These are phyloP conservation scores for Chrysomallon squamiferum DNA, from an alignment of 1,140 invertebrate species.

Conservation along the genomic window DNA sequence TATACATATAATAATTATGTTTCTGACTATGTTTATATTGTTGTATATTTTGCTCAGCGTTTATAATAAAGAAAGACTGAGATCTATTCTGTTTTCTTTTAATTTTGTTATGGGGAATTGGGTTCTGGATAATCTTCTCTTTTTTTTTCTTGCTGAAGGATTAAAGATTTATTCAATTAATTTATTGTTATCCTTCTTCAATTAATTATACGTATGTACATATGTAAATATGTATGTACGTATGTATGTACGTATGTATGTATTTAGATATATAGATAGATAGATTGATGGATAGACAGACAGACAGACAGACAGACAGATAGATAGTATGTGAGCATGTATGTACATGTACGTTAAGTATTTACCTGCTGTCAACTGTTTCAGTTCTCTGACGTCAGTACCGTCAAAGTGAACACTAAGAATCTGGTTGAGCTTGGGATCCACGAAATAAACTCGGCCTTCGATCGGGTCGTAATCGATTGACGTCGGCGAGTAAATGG, in stretches of 20 bases:
- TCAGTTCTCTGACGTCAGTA: slow-evolving; percentile 27
- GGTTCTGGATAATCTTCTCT: too few species aligned
- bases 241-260: too few species aligned
- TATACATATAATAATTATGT: too few species aligned
- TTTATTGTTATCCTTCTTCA: not conserved
- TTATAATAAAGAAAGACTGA: too few species aligned
- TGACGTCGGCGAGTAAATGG: slow-evolving; percentile 24
- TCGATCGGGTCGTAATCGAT: slow-evolving; percentile 36
- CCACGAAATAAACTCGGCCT: slow-evolving; percentile 36
- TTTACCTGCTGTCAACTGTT: slow-evolving; percentile 31
- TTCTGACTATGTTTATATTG: too few species aligned
- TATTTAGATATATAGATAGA: too few species aligned
- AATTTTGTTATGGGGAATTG: too few species aligned
- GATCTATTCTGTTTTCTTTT: too few species aligned
- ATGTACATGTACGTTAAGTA: too few species aligned
- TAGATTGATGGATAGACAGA: not conserved
- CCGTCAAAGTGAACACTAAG: slow-evolving; percentile 37
- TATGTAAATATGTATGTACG: too few species aligned
- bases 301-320: not conserved
- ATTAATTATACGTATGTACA: too few species aligned
- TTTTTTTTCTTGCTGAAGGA: not conserved
- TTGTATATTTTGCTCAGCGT: too few species aligned
- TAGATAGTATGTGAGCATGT: not conserved
- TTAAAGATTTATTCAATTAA: not conserved
- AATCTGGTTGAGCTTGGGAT: slow-evolving; percentile 26